Conservation (phyloP, 2,797 vertebrate species). For the Etheostoma nigrum region DNA sequence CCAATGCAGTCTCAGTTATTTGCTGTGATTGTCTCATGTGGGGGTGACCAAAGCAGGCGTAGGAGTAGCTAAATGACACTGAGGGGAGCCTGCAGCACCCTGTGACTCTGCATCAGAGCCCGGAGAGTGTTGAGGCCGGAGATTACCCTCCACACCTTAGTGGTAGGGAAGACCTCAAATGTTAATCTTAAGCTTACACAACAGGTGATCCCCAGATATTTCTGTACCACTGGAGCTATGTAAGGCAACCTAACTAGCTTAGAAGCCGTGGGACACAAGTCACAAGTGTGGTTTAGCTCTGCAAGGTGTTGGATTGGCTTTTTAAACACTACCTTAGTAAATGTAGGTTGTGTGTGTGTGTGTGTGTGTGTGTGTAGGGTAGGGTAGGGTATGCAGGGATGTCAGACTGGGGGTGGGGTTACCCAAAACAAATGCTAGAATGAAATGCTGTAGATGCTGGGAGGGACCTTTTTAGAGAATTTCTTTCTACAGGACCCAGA, state of each 20-base stretch:
- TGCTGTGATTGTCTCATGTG: slow-evolving; percentile 26
- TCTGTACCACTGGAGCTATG: slow-evolving; percentile 27
- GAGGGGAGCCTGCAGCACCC: background rate
- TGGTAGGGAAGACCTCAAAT: slow-evolving; percentile 60
- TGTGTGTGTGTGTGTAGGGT: background rate
- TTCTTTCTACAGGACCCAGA: no score
- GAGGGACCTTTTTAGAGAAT: no score
- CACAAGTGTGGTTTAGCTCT: slow-evolving; percentile 11
- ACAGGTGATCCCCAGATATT: slow-evolving; percentile 67
- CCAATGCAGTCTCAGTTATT: background rate
- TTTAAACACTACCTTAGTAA: slow-evolving; percentile 41
- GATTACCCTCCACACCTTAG: slow-evolving; percentile 48
- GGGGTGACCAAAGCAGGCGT: slow-evolving; percentile 34
- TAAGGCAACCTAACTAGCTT: slow-evolving; percentile 50
- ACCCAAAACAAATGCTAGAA: no score
- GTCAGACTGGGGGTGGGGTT: no score
- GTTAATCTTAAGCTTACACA: slow-evolving; percentile 75
- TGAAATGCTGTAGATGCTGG: no score
- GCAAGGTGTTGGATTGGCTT: background rate
- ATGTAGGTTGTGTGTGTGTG: background rate
- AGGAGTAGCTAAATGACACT: slow-evolving; percentile 15
- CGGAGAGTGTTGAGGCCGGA: background rate
- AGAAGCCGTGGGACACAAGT: slow-evolving; percentile 10
- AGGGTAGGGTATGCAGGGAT: no score
- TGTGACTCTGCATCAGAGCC: slow-evolving; percentile 1